These are phyloP conservation scores for Brachyistius frenatus DNA, from an alignment of 2,113 vertebrate genomes.

Conservation along the genomic window DNA sequence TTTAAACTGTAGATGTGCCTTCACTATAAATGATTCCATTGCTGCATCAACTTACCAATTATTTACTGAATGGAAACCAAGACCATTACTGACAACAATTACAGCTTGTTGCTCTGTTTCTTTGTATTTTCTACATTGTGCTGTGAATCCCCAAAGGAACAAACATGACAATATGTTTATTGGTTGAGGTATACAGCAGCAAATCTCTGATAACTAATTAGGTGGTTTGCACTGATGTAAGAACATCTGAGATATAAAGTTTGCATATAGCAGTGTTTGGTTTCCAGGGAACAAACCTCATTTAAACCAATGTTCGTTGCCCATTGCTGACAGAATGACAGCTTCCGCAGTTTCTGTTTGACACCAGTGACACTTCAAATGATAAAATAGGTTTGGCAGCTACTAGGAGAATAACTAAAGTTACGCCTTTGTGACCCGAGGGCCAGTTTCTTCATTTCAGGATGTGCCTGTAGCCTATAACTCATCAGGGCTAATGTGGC, in stretches of 20 bases:
- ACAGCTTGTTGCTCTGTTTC: conserved; percentile 45
- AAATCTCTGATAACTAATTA: conserved; percentile 25
- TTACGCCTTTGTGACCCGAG: conserved; percentile 17
- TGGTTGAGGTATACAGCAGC: conserved; percentile 40
- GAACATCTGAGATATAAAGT: not conserved
- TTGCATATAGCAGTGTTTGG: not conserved
- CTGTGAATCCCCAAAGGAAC: conserved; percentile 24
- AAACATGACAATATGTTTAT: conserved; percentile 26
- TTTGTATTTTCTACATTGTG: conserved; percentile 25
- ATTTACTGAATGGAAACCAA: conserved; percentile 55
- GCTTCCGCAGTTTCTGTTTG: not conserved
- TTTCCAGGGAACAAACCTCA: not conserved
- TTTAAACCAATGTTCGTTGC: conserved; percentile 9
- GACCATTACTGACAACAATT: conserved; percentile 63
- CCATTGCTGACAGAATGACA: conserved; percentile 3
- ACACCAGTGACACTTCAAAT: conserved; percentile 24
- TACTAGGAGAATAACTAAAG: conserved; percentile 42
- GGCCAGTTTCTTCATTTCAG: conserved; percentile 25
- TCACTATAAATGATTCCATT: conserved; percentile 58
- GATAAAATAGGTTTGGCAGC: conserved; percentile 25
- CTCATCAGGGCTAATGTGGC: conserved; percentile 48
- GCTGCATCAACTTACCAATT: conserved; percentile 48
- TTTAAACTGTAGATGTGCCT: conserved; percentile 36
- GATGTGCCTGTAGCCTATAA: not conserved
- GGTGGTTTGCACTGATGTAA: not conserved